Conservation (phyloP, 2,113 vertebrate genomes). For the Lagopus muta region DNA sequence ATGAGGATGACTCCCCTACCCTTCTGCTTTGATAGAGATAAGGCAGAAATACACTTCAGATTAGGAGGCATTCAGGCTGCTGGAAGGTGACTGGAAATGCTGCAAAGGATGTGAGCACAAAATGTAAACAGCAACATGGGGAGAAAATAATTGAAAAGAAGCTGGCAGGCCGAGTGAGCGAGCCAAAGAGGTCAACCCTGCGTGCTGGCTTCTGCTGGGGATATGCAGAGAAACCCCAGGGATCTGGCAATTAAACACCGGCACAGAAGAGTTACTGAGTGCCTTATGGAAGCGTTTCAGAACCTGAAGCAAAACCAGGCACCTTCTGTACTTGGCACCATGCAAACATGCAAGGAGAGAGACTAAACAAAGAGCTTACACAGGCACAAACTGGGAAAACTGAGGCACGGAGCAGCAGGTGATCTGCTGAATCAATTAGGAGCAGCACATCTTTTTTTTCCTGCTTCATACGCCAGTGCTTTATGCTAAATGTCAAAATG, state of each 20-base stretch:
- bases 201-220: neutral
- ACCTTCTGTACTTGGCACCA: constrained; percentile 29
- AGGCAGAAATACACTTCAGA: constrained; percentile 19
- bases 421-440: neutral
- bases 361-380: neutral
- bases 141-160: constrained; percentile 46
- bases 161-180: constrained; percentile 1
- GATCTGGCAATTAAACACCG: neutral
- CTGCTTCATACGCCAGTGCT: neutral
- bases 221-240: neutral
- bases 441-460: neutral
- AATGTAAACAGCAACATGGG: constrained; percentile 25
- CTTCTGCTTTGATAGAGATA: constrained; percentile 67
- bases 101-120: neutral
- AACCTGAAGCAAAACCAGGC: neutral
- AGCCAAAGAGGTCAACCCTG: neutral
- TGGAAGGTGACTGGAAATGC: constrained; percentile 13
- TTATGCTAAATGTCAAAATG: neutral
- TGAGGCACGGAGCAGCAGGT: neutral
- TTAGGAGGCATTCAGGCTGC: constrained; percentile 12
- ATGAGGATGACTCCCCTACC: neutral
- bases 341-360: neutral
- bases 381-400: neutral
- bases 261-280: neutral
- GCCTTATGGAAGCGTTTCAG: neutral